Evolutionary conservation across 2,888 invertebrate species (phyloP).

Genomic region (Dryobotodes eremita): DNA sequence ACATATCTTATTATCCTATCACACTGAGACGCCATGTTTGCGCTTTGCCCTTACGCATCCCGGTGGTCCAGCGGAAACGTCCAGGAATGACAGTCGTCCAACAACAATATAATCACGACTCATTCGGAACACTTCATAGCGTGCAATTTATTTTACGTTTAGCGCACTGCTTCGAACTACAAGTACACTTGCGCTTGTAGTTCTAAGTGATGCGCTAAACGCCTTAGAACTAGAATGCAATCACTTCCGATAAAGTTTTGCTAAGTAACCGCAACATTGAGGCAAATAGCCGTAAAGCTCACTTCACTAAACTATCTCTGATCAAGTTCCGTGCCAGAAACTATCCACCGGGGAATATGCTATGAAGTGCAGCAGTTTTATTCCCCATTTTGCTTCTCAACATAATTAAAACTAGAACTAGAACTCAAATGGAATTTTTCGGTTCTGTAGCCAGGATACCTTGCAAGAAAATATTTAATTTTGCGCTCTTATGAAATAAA

Average conservation of each 20-base stretch:
- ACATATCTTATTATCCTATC: background rate
- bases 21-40: background rate
- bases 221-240: background rate
- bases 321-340: constrained; percentile 1
- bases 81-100: no score
- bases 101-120: background rate
- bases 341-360: background rate
- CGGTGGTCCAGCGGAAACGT: background rate
- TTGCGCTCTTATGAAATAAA: background rate
- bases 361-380: background rate
- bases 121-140: background rate
- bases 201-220: background rate
- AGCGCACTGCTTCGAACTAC: background rate
- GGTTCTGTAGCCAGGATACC: background rate
- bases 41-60: background rate
- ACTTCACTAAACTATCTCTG: constrained; percentile 6
- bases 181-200: background rate
- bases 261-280: constrained; percentile 1
- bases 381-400: background rate
- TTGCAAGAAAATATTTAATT: background rate
- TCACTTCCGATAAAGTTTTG: background rate
- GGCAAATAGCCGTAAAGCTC: background rate
- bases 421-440: no score
- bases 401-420: constrained; percentile 1
- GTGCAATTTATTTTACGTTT: background rate